These are phyloP conservation scores for Drosophila mimica DNA, from an alignment of 2,888 invertebrate genomes.

Conservation along the genomic window DNA sequence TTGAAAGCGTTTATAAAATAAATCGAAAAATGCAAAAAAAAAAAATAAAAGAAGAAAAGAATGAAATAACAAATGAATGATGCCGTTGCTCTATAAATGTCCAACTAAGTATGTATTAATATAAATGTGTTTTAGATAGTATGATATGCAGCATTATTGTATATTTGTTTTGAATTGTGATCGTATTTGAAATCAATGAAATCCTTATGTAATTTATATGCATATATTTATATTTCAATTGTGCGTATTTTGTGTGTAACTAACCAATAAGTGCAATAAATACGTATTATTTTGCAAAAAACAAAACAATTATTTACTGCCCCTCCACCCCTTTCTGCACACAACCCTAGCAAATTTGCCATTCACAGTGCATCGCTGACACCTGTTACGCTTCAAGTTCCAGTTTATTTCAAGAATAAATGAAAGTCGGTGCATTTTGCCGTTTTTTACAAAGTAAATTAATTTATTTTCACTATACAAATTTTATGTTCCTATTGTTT, in stretches of 20 bases:
- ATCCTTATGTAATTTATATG: slow-evolving; percentile 53
- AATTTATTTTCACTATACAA: slow-evolving; percentile 75
- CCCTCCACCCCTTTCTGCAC: not conserved
- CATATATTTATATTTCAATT: slow-evolving; percentile 68
- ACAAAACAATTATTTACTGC: not conserved
- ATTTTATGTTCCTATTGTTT: slow-evolving; percentile 49
- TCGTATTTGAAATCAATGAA: slow-evolving; percentile 63
- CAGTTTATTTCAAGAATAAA: not conserved
- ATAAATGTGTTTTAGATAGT: slow-evolving; percentile 66
- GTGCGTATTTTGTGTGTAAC: slow-evolving; percentile 66
- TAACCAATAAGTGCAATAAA: slow-evolving; percentile 73
- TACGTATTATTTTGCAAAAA: slow-evolving; percentile 61
- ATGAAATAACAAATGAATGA: slow-evolving; percentile 33
- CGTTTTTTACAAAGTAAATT: slow-evolving; percentile 75
- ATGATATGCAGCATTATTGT: slow-evolving; percentile 43
- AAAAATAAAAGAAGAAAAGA: slow-evolving; percentile 2
- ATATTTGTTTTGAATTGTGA: slow-evolving; percentile 69
- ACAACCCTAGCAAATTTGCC: slow-evolving; percentile 9
- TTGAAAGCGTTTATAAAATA: slow-evolving; percentile 68
- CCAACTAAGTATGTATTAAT: slow-evolving; percentile 38
- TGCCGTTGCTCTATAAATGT: slow-evolving; percentile 54
- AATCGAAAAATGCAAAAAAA: slow-evolving; percentile 21
- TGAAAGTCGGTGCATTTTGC: slow-evolving; percentile 46
- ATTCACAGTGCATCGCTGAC: slow-evolving; percentile 22
- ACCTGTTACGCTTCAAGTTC: slow-evolving; percentile 35